A percentile compares a stretch with the other conserved stretches of the same genome.
These are phyloP conservation scores for Macroramphosus scolopax DNA, from an alignment of 2,797 vertebrate species.

Conservation along the genomic window DNA sequence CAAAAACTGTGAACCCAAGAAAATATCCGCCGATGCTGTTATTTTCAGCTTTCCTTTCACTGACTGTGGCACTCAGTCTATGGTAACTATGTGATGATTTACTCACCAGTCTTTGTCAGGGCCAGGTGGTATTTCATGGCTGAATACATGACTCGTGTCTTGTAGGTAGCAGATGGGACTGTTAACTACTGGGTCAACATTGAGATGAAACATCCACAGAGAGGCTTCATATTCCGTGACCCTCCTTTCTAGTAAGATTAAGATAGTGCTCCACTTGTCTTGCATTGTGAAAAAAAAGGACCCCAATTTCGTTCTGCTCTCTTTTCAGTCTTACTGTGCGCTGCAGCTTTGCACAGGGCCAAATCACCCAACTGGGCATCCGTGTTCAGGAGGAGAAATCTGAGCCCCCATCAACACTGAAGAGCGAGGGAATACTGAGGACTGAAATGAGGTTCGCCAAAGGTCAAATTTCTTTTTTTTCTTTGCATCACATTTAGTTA, in stretches of 20 bases:
- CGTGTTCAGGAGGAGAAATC: slow-evolving; percentile 7
- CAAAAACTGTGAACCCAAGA: slow-evolving; percentile 37
- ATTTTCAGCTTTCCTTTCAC: slow-evolving; percentile 57
- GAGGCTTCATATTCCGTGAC: slow-evolving; percentile 33
- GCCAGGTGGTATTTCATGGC: not conserved
- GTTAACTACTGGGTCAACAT: slow-evolving; percentile 57
- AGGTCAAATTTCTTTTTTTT: slow-evolving; percentile 33
- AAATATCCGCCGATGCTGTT: slow-evolving; percentile 24
- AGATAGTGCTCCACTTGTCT: not conserved
- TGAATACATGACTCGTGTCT: slow-evolving; percentile 10
- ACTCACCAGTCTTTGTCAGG: not conserved
- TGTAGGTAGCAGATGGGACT: slow-evolving; percentile 41
- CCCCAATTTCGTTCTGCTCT: not conserved
- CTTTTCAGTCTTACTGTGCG: slow-evolving; percentile 41
- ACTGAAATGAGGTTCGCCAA: slow-evolving; percentile 67
- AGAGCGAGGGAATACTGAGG: slow-evolving; percentile 42
- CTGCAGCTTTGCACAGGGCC: slow-evolving; percentile 52
- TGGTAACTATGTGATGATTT: slow-evolving; percentile 29
- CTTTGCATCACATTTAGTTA: not conserved
- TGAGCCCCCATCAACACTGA: slow-evolving; percentile 17
- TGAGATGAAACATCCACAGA: slow-evolving; percentile 25
- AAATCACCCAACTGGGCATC: slow-evolving; percentile 25
- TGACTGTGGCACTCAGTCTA: slow-evolving; percentile 47
- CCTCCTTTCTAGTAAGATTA: slow-evolving; percentile 50
- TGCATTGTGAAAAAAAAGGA: not conserved